These are phyloP conservation scores for Cnemophilus loriae DNA, from an alignment of 2,113 vertebrate genomes.

Conservation along the genomic window DNA sequence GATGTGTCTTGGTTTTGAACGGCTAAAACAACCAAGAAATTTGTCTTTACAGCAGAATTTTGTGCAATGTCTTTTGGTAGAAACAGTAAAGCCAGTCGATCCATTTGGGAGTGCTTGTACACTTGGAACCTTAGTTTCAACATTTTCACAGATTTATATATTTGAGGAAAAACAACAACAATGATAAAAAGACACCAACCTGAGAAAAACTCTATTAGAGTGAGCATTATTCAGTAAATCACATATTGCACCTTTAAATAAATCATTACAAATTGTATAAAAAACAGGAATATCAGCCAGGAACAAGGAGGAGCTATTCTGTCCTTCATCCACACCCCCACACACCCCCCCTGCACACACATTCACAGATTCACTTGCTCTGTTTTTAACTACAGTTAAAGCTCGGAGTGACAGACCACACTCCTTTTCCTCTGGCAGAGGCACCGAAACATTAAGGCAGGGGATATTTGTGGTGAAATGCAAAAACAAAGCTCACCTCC, in stretches of 20 bases:
- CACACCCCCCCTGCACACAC: background rate
- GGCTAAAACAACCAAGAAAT: constrained; percentile 49
- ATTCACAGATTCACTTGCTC: constrained; percentile 9
- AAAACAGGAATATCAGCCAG: constrained; percentile 32
- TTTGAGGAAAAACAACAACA: constrained; percentile 29
- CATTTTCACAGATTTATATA: constrained; percentile 67
- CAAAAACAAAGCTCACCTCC: constrained; percentile 18
- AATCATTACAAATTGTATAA: constrained; percentile 71
- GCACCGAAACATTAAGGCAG: constrained; percentile 51
- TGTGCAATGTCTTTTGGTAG: constrained; percentile 48
- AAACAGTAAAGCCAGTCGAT: constrained; percentile 67
- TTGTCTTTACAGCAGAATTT: constrained; percentile 66
- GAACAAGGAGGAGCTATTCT: constrained; percentile 13
- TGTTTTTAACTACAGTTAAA: constrained; percentile 50
- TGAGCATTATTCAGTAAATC: constrained; percentile 73
- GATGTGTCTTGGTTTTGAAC: constrained; percentile 57
- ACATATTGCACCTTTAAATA: constrained; percentile 84
- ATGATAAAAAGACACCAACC: constrained; percentile 73
- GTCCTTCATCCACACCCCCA: constrained; percentile 4
- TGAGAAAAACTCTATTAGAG: constrained; percentile 79
- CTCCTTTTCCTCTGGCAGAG: constrained; percentile 44
- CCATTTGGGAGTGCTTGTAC: constrained; percentile 38
- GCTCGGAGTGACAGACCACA: constrained; percentile 35
- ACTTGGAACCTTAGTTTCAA: constrained; percentile 50
- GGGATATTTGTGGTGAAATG: background rate